These are phyloP conservation scores for Aquatica leii DNA, from an alignment of 2,888 invertebrate genomes.

Conservation along the genomic window DNA sequence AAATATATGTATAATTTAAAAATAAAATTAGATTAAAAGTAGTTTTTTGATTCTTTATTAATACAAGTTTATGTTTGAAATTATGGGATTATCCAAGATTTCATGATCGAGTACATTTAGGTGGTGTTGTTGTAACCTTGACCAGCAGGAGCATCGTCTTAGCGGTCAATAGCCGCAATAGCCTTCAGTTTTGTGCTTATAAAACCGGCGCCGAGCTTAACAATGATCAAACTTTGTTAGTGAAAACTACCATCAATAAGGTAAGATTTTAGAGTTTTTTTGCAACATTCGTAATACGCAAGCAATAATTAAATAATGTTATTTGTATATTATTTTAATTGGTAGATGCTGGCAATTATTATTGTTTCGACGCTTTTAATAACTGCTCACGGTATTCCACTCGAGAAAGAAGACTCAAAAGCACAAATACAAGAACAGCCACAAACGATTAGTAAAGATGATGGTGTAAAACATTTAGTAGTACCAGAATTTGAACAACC, in stretches of 20 bases:
- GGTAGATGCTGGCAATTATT: slow-evolving; percentile 23
- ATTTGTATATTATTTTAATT: too few species aligned
- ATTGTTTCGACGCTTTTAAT: slow-evolving; percentile 15
- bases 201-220: slow-evolving; percentile 28
- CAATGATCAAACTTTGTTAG: slow-evolving; percentile 25
- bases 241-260: too few species aligned
- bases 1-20: too few species aligned
- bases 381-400: background rate
- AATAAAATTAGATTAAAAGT: too few species aligned
- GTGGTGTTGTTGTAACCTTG: slow-evolving; percentile 33
- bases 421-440: too few species aligned
- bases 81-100: slow-evolving; percentile 16
- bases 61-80: too few species aligned
- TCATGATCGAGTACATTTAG: slow-evolving; percentile 13
- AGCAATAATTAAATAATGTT: too few species aligned
- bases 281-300: too few species aligned
- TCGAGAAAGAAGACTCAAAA: background rate
- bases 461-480: background rate
- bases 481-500: background rate
- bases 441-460: background rate
- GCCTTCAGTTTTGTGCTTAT: slow-evolving; percentile 31
- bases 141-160: slow-evolving; percentile 38
- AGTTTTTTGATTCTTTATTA: too few species aligned
- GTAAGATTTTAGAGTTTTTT: too few species aligned
- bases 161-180: slow-evolving; percentile 39